Conservation (phyloP, 1,140 invertebrate species). For the Brachionus koreanus region DNA sequence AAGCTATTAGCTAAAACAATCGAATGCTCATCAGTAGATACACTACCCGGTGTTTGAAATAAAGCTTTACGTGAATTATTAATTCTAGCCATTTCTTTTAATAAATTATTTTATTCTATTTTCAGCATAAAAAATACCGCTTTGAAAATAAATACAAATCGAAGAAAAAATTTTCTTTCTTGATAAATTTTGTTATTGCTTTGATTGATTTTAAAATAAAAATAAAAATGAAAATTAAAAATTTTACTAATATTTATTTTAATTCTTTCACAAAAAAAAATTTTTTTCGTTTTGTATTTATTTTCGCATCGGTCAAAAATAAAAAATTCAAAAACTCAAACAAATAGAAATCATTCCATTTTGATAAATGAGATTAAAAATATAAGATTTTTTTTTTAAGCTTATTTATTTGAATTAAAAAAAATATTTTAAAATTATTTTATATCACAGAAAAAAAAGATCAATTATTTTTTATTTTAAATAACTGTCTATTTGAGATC, state of each 20-base stretch:
- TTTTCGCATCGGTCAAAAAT: neutral
- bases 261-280: no score
- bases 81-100: constrained; percentile 27
- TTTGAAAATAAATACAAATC: no score
- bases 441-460: neutral
- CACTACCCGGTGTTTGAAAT: constrained; percentile 27
- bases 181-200: no score
- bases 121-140: no score
- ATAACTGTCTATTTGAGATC: constrained; percentile 48
- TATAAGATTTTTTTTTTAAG: neutral
- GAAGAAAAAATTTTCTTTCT: no score
- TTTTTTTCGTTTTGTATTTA: no score
- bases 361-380: neutral
- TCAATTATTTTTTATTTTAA: neutral
- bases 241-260: no score
- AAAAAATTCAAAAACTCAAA: neutral
- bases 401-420: neutral
- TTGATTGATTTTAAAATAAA: no score
- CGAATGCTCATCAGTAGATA: neutral
- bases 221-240: no score
- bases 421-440: neutral
- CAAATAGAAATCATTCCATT: neutral
- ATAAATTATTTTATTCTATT: neutral
- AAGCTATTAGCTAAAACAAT: constrained; percentile 1
- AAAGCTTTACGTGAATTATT: constrained; percentile 37